phyloP scores from a whole-genome alignment of 2,888 invertebrate species.

The Drosophila kuntzei region DNA sequence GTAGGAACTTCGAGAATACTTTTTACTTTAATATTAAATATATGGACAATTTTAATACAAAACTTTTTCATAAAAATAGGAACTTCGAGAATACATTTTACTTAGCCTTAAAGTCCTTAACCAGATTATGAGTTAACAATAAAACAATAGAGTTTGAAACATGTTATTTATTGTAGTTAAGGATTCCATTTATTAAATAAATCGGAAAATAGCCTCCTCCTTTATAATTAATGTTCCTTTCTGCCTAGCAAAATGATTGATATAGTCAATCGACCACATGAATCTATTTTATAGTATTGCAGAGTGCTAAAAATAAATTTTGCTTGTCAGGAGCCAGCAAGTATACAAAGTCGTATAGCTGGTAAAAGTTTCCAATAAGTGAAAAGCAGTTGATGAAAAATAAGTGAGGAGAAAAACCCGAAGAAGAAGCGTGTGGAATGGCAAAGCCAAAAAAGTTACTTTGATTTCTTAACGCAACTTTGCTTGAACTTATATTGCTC shows the following conservation, averaged over 20 bases:
- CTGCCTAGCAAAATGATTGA: not conserved
- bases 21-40: too few species aligned
- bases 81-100: too few species aligned
- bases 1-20: too few species aligned
- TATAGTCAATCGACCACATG: not conserved
- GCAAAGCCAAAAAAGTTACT: constrained; percentile 65
- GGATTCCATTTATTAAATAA: too few species aligned
- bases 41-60: too few species aligned
- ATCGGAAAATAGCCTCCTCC: too few species aligned
- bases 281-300: constrained; percentile 22
- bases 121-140: too few species aligned
- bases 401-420: not conserved
- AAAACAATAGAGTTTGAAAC: too few species aligned
- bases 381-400: constrained; percentile 72
- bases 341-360: constrained; percentile 17
- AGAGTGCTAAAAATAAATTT: constrained; percentile 58
- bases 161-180: too few species aligned
- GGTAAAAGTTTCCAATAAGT: constrained; percentile 73
- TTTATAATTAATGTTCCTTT: too few species aligned
- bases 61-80: too few species aligned
- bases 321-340: constrained; percentile 43
- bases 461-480: constrained; percentile 75
- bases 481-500: constrained; percentile 68
- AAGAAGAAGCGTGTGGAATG: constrained; percentile 26
- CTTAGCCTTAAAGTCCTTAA: too few species aligned